phyloP scores from a whole-genome alignment of 1,140 invertebrate species.

The Rhopalosiphum padi region DNA sequence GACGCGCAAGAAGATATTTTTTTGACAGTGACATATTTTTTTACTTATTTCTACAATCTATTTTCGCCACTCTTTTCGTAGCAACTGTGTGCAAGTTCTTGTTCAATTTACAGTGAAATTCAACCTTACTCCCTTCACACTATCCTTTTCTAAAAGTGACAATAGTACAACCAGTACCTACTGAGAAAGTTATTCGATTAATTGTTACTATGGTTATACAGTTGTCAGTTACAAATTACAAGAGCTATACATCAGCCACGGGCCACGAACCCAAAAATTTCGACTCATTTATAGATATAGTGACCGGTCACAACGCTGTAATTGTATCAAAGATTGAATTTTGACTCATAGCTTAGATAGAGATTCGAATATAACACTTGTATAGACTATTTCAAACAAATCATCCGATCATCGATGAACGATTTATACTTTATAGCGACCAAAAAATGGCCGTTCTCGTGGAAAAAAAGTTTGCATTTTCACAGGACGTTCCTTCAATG shows the following conservation, averaged over 20 bases:
- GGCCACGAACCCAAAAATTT: background rate
- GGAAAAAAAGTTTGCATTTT: too few relatives aligned
- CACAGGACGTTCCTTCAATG: too few relatives aligned
- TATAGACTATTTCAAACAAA: background rate
- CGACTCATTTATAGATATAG: background rate
- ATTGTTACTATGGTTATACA: background rate
- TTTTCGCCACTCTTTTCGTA: background rate
- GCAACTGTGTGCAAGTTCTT: background rate
- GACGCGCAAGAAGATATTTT: background rate
- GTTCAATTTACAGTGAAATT: background rate
- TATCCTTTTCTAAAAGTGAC: background rate
- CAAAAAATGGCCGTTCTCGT: too few relatives aligned
- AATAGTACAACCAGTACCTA: background rate
- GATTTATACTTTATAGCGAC: too few relatives aligned
- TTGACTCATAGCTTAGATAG: background rate
- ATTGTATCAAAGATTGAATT: background rate
- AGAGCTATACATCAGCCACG: background rate
- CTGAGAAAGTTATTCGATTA: background rate
- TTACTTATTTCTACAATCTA: background rate
- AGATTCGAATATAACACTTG: background rate
- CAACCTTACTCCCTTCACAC: background rate
- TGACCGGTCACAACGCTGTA: background rate
- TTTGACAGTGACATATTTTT: slow-evolving; percentile 16
- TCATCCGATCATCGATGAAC: background rate
- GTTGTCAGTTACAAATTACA: background rate